A percentile compares a stretch with the other conserved stretches of the same genome.
Conservation (phyloP, 2,113 vertebrate species). For the Caranx melampygus region DNA sequence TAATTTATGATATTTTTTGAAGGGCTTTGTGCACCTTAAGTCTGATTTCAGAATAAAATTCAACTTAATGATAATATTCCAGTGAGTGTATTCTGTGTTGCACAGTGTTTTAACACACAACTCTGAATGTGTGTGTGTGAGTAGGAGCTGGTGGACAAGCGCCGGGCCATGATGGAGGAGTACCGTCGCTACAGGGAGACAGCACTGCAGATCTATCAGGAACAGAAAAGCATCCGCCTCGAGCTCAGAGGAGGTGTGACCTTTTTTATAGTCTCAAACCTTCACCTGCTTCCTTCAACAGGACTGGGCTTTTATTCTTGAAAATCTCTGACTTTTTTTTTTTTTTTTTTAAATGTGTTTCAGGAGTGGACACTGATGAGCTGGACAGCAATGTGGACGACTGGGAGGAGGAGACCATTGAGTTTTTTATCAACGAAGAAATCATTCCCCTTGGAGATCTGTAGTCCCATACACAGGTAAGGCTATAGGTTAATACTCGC, state of each 20-base stretch:
- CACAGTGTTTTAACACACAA: not conserved
- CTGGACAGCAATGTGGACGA: slow-evolving; percentile 98
- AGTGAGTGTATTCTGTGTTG: not conserved
- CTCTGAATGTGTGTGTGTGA: slow-evolving; percentile 29
- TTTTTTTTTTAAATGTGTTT: not conserved
- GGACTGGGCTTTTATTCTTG: not conserved
- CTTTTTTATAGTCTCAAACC: rapidly evolving
- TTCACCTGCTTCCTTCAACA: not conserved
- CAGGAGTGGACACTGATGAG: slow-evolving; percentile 95
- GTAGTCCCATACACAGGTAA: slow-evolving; percentile 87
- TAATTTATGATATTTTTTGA: too few relatives aligned
- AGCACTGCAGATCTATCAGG: slow-evolving; percentile 86
- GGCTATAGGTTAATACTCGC: too few relatives aligned
- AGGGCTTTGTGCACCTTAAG: not conserved
- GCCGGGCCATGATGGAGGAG: slow-evolving; percentile 96
- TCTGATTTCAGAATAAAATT: not conserved
- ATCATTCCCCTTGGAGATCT: slow-evolving; percentile 93
- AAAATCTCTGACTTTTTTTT: not conserved
- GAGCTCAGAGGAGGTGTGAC: slow-evolving; percentile 92
- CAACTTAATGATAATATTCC: not conserved
- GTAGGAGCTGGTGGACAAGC: slow-evolving; percentile 95
- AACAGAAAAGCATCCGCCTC: slow-evolving; percentile 90
- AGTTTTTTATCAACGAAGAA: slow-evolving; percentile 99
- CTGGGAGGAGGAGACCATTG: slow-evolving; percentile 99
- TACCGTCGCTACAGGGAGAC: slow-evolving; percentile 92